Base-by-base conservation (phyloP, 2,113 vertebrate species). In the Chelonoidis abingdonii region DNA sequence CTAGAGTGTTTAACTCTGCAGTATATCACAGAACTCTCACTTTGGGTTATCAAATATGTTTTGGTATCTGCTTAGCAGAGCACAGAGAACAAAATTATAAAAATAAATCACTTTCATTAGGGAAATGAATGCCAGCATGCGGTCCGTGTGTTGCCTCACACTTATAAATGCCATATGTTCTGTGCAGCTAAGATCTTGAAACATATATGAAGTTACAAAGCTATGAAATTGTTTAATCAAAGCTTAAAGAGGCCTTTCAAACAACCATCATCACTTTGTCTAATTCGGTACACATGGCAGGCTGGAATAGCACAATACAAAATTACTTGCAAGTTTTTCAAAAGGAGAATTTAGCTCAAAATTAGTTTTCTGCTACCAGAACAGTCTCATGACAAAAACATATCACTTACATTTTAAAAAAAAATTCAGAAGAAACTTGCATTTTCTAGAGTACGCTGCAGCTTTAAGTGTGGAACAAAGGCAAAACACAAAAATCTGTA, bases 381-480 rank as follows among this genome's bases (percentile, higher is more conserved):
- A 27, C 92, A 90, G 27, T 49, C 80, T 95, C 79, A 93, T 89
- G 84, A 92, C 56, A 86, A 94, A 94, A 92, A 49, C 91, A 27
- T 76, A 76, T 27, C 72, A 41, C 72, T 27, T 47, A 25, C 12
- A 84, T 95, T 95, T 95, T 65, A 81, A 75, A 94, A 82, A 92
- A 94, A 95, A 92, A 87, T 86, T 93, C 88, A 92, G 84, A 95
- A 72, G 79, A 96, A 88, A 85, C 92, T 29, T 92, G 95, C 94
- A 97, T 98, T 98, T 98, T 98, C 98, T 98, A 97, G 92, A 97
- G 98, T 98, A 98, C 98, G 94, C 98, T 98, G 98, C 98, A 98
- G 98, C 96, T 98, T 98, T 98, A 98, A 98, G 98, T 92, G 88
- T 96, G 65, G 52, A 95, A 86, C 93, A 82, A 76, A 82, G 93